Evolutionary conservation across 2,113 vertebrate species (phyloP).

Genomic region (Chaetops frenatus): DNA sequence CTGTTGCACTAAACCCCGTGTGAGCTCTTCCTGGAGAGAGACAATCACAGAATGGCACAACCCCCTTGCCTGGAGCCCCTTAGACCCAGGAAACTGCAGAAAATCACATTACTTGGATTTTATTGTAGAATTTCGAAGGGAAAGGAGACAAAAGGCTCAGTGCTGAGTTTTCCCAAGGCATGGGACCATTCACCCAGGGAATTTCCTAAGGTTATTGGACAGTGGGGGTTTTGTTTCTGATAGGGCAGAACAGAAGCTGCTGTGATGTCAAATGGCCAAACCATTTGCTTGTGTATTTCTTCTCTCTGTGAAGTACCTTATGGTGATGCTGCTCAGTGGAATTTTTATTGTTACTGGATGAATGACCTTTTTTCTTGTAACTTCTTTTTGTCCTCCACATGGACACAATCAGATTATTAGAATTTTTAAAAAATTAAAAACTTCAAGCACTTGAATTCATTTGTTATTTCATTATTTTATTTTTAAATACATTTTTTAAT

Average conservation of each 20-base stretch:
- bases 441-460: background rate
- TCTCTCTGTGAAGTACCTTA: background rate
- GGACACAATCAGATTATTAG: background rate
- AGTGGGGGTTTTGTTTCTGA: background rate
- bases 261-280: background rate
- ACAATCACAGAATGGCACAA: background rate
- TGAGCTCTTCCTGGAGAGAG: constrained; percentile 8
- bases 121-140: background rate
- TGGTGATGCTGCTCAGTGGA: background rate
- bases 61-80: constrained; percentile 40
- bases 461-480: background rate
- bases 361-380: background rate
- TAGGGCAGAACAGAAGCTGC: background rate
- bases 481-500: background rate
- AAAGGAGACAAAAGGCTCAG: background rate
- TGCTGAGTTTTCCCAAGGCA: background rate
- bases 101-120: background rate
- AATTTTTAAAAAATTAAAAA: background rate
- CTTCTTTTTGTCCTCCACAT: background rate
- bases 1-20: constrained; percentile 56
- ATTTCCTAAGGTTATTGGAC: background rate
- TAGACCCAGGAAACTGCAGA: constrained; percentile 27
- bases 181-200: background rate
- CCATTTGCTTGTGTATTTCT: background rate
- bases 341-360: background rate